Percentiles rank a stretch among this genome's conserved stretches.
Conservation (phyloP, 1,140 invertebrate species). For the Choristoneura fumiferana region DNA sequence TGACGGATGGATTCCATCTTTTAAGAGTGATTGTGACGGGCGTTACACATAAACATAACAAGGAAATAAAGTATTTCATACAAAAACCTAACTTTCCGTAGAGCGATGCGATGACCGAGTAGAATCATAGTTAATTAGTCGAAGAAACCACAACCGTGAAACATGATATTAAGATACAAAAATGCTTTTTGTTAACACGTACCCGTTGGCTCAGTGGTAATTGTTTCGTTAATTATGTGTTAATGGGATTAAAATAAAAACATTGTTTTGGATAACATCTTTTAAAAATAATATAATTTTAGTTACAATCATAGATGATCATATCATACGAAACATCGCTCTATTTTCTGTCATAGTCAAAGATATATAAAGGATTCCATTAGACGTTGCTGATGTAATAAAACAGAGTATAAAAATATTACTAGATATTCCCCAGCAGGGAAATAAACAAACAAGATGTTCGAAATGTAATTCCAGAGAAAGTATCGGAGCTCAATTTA, state of each 20-base stretch:
- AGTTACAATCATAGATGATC: no score
- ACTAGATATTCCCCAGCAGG: conserved; percentile 3
- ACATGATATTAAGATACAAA: conserved; percentile 5
- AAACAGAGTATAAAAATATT: background rate
- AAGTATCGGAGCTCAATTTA: conserved; percentile 36
- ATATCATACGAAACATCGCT: no score
- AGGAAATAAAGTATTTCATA: background rate
- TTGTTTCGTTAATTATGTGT: conserved; percentile 2
- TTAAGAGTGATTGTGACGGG: background rate
- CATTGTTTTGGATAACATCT: no score
- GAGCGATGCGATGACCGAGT: no score
- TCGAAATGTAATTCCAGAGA: conserved; percentile 20
- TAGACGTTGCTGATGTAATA: no score
- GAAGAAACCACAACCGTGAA: background rate
- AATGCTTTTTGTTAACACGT: conserved; percentile 11
- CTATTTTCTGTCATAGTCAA: no score
- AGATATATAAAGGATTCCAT: no score
- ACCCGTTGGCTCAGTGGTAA: background rate
- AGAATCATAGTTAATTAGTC: background rate
- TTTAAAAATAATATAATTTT: no score
- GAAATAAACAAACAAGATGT: conserved; percentile 15
- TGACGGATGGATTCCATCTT: conserved; percentile 13
- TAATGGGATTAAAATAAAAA: background rate
- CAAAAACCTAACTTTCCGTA: no score
- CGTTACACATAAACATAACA: background rate